Evolutionary conservation across 2,797 vertebrate species (phyloP), one percentile per base, ranked within the genome.

Genomic region (Acanthornis magna): DNA sequence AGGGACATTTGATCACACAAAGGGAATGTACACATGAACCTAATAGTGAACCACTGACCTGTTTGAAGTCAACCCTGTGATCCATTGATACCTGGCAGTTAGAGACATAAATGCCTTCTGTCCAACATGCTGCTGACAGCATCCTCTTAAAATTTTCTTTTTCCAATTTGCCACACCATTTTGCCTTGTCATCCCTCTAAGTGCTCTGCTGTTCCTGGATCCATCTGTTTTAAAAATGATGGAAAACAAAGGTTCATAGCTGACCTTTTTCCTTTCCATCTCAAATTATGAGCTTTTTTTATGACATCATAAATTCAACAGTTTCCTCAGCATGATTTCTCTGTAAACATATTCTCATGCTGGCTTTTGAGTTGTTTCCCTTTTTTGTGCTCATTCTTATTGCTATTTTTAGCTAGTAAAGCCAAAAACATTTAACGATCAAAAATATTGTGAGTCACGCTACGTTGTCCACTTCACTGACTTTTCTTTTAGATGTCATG

Each of bases 181-280:
- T 88, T 90, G 30, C 30, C 29, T 80, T 85, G 22, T 18, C 57
- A 53, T 57, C 45, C 32, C 11, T 50, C 25, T 76, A 1, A 77
- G 17, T 75, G 22, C 16, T 88, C 13, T 65, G 25, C 80, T 83
- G 11, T 81, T 94, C 47, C 36, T 70, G 42, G 27, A 8, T 87
- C 67, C 50, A 17, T 83, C 40, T 75, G 62, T 50, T 86, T 88
- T 81, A 43, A 75, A 88, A 51, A 13, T 0, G 0, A 74, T 78
- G 67, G 80, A 72, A 87, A 92, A 62, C 34, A 94, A 90, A 84
- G n/a, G n/a, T 68, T 91, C 3, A 0, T 51, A 74, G 40, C 19
- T 88, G 77, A 82, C 61, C 55, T 83, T 91, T 91, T 61, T 60
- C 23, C 22, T 92, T 94, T 92, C 48, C 82, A 74, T 93, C 80